These are phyloP conservation scores for Spicauda simplicius DNA, from an alignment of 2,888 invertebrate species.

Conservation along the genomic window DNA sequence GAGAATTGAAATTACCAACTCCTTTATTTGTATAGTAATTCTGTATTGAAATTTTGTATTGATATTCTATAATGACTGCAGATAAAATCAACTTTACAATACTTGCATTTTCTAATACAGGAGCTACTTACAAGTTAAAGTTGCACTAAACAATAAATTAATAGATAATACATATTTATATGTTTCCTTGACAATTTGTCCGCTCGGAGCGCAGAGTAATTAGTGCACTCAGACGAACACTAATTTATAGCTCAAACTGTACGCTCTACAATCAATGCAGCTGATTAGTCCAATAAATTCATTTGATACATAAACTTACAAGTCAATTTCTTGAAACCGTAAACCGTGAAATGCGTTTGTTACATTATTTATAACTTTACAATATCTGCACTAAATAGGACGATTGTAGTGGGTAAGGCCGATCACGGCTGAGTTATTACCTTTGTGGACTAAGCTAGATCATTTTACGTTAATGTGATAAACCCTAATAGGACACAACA, in stretches of 20 bases:
- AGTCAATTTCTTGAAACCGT: slow-evolving; percentile 21
- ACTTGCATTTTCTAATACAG: background rate
- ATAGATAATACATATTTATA: slow-evolving; percentile 32
- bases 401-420: background rate
- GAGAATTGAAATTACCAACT: no score
- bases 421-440: no score
- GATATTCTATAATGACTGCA: no score
- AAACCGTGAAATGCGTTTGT: background rate
- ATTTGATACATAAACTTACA: slow-evolving; percentile 26
- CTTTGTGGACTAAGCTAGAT: no score
- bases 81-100: no score
- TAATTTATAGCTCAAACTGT: slow-evolving; percentile 26
- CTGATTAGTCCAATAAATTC: slow-evolving; percentile 22
- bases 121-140: background rate
- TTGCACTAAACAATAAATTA: slow-evolving; percentile 23
- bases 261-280: slow-evolving; percentile 3
- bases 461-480: no score
- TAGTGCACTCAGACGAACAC: slow-evolving; percentile 24
- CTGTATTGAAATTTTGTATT: no score
- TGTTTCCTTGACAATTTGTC: slow-evolving; percentile 34
- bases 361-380: background rate
- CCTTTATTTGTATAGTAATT: no score
- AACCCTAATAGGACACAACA: no score
- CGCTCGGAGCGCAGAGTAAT: slow-evolving; percentile 16
- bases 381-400: background rate